Evolutionary conservation across 2,113 vertebrate genomes (phyloP).

Genomic region (Alaudala cheleensis): DNA sequence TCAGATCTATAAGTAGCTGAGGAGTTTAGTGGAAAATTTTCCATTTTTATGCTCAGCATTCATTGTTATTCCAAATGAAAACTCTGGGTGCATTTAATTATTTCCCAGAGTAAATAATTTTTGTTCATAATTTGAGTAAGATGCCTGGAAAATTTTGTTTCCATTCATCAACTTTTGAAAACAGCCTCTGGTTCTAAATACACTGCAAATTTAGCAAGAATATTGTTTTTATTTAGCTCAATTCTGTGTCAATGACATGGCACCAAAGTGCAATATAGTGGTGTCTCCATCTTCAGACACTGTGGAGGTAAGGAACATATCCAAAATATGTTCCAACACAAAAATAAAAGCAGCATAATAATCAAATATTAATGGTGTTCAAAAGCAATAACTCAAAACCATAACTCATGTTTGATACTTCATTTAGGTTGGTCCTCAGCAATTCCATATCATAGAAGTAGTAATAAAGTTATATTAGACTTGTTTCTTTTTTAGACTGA

Average conservation of each 20-base stretch:
- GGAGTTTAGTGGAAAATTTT: background rate
- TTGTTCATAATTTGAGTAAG: background rate
- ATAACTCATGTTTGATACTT: background rate
- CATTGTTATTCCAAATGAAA: background rate
- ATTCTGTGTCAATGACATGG: background rate
- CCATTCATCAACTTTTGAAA: background rate
- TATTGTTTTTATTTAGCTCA: background rate
- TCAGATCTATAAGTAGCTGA: background rate
- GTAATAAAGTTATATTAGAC: background rate
- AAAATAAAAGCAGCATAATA: background rate
- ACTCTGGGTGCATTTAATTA: background rate
- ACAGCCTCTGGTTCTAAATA: background rate
- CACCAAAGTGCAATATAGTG: background rate
- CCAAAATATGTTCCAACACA: background rate
- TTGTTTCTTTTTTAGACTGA: background rate
- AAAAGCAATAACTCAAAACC: background rate
- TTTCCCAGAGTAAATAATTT: background rate
- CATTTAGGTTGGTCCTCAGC: background rate
- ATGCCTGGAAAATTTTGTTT: background rate
- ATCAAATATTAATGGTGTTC: background rate
- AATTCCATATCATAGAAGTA: background rate
- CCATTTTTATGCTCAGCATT: background rate
- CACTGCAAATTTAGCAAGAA: background rate
- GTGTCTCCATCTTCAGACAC: background rate
- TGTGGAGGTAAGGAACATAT: background rate